These are phyloP conservation scores for Chromoteleia sp. DNA, from an alignment of 2,888 invertebrate genomes.

Conservation along the genomic window DNA sequence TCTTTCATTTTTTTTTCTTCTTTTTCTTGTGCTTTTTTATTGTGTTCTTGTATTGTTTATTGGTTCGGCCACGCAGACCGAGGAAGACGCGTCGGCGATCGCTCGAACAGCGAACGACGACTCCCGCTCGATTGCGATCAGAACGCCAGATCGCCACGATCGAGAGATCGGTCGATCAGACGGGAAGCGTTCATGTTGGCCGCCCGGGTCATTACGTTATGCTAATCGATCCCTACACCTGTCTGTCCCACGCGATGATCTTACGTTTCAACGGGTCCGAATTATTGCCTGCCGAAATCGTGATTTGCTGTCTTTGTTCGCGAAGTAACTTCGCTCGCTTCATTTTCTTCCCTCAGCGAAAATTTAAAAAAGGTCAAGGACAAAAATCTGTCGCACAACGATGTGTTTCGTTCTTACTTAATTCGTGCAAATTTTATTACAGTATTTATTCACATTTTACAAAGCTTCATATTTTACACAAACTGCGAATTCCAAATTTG, in stretches of 20 bases:
- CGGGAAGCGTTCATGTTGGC: constrained; percentile 69
- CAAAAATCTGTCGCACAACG: no score
- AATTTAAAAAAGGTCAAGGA: no score
- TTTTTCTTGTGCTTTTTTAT: no score
- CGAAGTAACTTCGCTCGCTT: no score
- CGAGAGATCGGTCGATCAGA: constrained; percentile 21
- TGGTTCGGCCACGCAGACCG: constrained; percentile 5
- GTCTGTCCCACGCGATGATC: constrained; percentile 74
- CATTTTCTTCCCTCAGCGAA: no score
- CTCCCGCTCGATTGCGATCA: constrained; percentile 74
- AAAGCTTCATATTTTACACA: no score
- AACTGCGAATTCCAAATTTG: no score
- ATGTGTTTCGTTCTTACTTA: no score
- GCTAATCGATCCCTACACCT: constrained; percentile 82
- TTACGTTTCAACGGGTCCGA: constrained; percentile 68
- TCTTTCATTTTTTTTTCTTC: background rate
- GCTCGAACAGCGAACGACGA: constrained; percentile 42
- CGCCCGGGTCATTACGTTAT: constrained; percentile 80
- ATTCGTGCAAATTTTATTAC: no score
- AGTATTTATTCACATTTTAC: no score
- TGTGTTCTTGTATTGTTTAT: no score
- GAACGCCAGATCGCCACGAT: constrained; percentile 76
- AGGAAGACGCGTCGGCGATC: constrained; percentile 31
- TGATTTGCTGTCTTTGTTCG: constrained; percentile 46
- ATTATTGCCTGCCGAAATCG: constrained; percentile 50